These are phyloP conservation scores for Semicossyphus pulcher DNA, from an alignment of 2,113 vertebrate genomes.

Conservation along the genomic window DNA sequence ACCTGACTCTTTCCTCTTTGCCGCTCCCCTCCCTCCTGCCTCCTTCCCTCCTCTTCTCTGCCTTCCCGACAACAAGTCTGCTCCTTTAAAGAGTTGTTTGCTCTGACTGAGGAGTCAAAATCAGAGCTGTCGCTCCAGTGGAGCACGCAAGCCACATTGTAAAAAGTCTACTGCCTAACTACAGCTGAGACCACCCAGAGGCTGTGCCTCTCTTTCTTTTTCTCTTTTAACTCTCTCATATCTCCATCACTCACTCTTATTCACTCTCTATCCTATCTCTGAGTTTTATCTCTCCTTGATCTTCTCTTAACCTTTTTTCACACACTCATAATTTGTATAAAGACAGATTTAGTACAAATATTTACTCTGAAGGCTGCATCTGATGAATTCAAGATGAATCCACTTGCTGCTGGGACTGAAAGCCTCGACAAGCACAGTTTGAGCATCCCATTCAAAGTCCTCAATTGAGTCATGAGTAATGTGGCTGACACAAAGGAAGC, in stretches of 20 bases:
- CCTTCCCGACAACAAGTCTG: constrained; percentile 43
- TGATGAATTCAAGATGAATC: background rate
- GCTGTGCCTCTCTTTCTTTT: background rate
- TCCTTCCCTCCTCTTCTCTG: constrained; percentile 5
- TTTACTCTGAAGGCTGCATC: background rate
- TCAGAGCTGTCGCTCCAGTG: constrained; percentile 30
- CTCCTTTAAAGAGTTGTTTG: constrained; percentile 64
- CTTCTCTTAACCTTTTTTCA: background rate
- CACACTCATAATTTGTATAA: background rate
- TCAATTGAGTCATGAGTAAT: background rate
- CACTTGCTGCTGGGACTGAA: background rate
- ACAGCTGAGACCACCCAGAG: constrained; percentile 26
- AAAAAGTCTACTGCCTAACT: constrained; percentile 3
- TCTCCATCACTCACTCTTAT: background rate
- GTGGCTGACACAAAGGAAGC: background rate
- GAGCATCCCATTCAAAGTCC: background rate
- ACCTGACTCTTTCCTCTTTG: constrained; percentile 58
- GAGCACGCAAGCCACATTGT: constrained; percentile 33
- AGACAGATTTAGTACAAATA: background rate
- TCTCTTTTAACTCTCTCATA: background rate
- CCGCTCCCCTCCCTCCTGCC: constrained; percentile 31
- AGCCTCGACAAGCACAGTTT: background rate
- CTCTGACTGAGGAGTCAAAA: constrained; percentile 60
- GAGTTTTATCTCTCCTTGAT: background rate
- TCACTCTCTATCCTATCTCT: background rate